Evolutionary conservation across 2,113 vertebrate genomes (phyloP).

Genomic region (Ovis canadensis): DNA sequence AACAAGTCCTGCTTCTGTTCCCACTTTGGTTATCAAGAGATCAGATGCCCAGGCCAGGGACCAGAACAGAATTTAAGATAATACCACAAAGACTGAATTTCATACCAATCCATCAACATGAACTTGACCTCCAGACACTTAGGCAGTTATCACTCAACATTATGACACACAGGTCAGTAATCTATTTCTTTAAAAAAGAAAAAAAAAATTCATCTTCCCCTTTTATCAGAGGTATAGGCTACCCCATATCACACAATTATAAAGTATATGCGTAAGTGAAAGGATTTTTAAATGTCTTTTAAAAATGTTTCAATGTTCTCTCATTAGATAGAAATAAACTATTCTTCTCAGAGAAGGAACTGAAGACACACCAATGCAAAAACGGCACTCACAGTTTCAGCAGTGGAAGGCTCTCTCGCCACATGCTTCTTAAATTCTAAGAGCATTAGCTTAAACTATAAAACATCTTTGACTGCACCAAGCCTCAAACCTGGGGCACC

Average conservation of each 20-base stretch:
- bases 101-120: not conserved
- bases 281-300: not conserved
- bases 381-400: not conserved
- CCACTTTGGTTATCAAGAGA: slow-evolving; percentile 2
- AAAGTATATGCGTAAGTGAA: not conserved
- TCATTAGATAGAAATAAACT: not conserved
- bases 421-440: not conserved
- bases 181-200: not conserved
- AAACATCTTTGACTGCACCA: not conserved
- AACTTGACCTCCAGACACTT: slow-evolving; percentile 16
- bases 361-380: not conserved
- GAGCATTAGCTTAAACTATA: not conserved
- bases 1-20: slow-evolving; percentile 47
- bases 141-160: not conserved
- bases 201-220: not conserved
- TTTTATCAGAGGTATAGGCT: not conserved
- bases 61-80: slow-evolving; percentile 43
- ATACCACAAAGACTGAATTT: slow-evolving; percentile 43
- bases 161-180: not conserved
- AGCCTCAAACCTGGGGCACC: not conserved
- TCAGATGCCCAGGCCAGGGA: slow-evolving; percentile 32
- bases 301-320: not conserved
- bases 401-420: not conserved
- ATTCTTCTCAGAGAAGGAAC: not conserved
- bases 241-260: not conserved